These are phyloP conservation scores for Magallana angulata DNA, from an alignment of 1,140 invertebrate species.

Conservation along the genomic window DNA sequence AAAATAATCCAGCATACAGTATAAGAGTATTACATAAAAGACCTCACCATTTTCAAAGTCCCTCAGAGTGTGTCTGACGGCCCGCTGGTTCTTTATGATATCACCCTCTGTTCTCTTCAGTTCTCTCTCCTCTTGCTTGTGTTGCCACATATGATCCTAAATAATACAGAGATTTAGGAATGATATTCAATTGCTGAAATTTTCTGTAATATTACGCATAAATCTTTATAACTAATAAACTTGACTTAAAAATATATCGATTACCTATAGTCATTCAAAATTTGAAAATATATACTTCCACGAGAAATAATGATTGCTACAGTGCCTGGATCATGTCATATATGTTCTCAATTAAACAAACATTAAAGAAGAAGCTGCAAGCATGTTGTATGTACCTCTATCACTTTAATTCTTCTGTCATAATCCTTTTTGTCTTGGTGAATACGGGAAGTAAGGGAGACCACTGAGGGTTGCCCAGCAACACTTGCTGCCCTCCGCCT, in stretches of 20 bases:
- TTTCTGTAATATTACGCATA: no score
- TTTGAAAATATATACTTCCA: no score
- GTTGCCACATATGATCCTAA: constrained; percentile 79
- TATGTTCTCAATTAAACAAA: no score
- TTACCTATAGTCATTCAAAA: no score
- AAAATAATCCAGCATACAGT: no score
- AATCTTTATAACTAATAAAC: no score
- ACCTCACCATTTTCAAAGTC: constrained; percentile 77
- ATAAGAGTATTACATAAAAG: no score
- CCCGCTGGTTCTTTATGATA: constrained; percentile 77
- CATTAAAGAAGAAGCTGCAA: no score
- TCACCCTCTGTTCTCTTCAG: constrained; percentile 77
- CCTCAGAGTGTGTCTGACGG: constrained; percentile 75
- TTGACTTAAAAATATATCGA: no score
- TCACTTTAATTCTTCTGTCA: constrained; percentile 74
- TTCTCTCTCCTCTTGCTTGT: constrained; percentile 78
- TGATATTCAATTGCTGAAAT: no score
- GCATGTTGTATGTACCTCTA: constrained; percentile 68
- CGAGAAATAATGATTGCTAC: no score
- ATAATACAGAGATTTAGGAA: not conserved
- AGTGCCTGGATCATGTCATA: no score
- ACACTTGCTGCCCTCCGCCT: constrained; percentile 29
- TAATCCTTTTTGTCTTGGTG: constrained; percentile 73
- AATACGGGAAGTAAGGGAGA: constrained; percentile 65
- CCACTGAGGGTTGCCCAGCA: constrained; percentile 59